Percentiles rank a stretch among this genome's conserved stretches.
Conservation (phyloP, 2,797 vertebrate genomes). For the Melanotaenia pygmaea region DNA sequence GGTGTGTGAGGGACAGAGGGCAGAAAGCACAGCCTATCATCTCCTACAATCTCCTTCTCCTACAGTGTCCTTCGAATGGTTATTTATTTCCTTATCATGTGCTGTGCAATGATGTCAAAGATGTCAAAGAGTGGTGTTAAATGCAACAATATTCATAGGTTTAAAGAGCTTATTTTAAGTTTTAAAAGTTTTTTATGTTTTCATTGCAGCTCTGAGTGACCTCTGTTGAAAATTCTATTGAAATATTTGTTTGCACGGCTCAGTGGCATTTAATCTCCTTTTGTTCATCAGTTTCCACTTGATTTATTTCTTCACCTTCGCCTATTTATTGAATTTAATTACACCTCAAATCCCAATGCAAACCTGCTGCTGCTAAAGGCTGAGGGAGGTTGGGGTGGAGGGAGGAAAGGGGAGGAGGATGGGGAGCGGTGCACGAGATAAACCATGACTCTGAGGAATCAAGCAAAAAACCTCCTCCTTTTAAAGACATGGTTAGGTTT, state of each 20-base stretch:
- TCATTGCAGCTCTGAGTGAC: conserved; percentile 57
- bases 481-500: no score
- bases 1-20: conserved; percentile 57
- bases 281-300: conserved; percentile 87
- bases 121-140: conserved; percentile 59
- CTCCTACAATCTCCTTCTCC: conserved; percentile 29
- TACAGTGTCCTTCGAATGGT: conserved; percentile 58
- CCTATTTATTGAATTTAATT: conserved; percentile 89
- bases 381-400: conserved; percentile 47
- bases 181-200: conserved; percentile 66
- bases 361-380: conserved; percentile 74
- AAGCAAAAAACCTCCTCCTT: conserved; percentile 66
- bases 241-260: conserved; percentile 87
- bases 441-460: conserved; percentile 74
- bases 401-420: conserved; percentile 49
- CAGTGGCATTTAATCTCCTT: conserved; percentile 87
- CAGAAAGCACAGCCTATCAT: conserved; percentile 50
- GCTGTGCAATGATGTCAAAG: conserved; percentile 61
- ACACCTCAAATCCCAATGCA: conserved; percentile 81
- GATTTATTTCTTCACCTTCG: conserved; percentile 88
- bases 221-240: conserved; percentile 82
- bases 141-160: conserved; percentile 47
- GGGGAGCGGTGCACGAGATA: conserved; percentile 48
- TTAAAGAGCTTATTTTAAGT: conserved; percentile 55
- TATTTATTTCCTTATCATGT: conserved; percentile 69